phyloP scores from a whole-genome alignment of 2,113 vertebrate species.

The Brachyhypopomus occidentalis region DNA sequence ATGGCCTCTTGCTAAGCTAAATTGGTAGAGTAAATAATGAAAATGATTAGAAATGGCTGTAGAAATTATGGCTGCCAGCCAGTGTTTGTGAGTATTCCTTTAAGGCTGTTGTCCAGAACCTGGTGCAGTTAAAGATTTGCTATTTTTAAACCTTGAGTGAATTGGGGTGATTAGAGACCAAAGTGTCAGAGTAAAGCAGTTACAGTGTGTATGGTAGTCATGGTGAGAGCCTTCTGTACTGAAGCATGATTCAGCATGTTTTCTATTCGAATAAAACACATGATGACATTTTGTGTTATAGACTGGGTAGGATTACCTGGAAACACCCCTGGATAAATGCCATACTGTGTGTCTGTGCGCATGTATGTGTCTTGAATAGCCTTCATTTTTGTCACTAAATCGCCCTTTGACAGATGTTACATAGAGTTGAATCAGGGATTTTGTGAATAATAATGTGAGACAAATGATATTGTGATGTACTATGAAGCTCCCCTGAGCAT shows the following conservation, averaged over 20 bases:
- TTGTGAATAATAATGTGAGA: background rate
- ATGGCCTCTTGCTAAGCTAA: background rate
- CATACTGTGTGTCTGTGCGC: background rate
- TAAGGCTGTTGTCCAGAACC: background rate
- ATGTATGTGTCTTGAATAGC: background rate
- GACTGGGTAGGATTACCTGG: too few species aligned
- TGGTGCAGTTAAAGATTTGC: background rate
- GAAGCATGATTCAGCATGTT: background rate
- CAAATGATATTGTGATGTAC: constrained; percentile 11
- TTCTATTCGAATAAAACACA: background rate
- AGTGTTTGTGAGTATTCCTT: background rate
- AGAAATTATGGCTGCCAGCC: background rate
- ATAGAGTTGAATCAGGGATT: background rate
- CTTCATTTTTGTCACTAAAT: background rate
- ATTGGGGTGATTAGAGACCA: background rate
- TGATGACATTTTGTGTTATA: background rate
- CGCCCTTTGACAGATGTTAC: constrained; percentile 4
- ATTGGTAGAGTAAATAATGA: constrained; percentile 2
- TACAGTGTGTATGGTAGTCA: background rate
- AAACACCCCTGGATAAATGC: background rate
- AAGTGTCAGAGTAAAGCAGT: background rate
- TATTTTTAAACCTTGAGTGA: background rate
- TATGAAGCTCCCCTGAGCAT: constrained; percentile 19
- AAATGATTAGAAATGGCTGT: constrained; percentile 11
- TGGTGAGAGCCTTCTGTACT: background rate